A percentile compares a stretch with the other conserved stretches of the same genome.
phyloP scores from a whole-genome alignment of 2,888 invertebrate genomes.

The Acleris cristana region DNA sequence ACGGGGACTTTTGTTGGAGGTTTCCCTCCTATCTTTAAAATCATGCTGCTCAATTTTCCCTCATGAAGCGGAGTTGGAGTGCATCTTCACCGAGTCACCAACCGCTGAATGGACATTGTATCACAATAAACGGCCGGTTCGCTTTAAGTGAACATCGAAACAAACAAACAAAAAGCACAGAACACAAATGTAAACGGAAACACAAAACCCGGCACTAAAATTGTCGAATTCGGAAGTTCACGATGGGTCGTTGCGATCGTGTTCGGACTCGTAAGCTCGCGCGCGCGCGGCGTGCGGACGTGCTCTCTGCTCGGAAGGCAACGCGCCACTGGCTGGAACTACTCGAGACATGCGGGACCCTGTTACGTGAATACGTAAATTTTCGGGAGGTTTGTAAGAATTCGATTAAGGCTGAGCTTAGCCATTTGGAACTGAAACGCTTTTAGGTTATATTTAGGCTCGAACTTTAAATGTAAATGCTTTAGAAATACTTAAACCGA shows the following conservation, averaged over 20 bases:
- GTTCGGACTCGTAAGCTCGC: slow-evolving; percentile 63
- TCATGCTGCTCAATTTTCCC: slow-evolving; percentile 60
- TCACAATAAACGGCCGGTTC: slow-evolving; percentile 52
- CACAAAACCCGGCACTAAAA: slow-evolving; percentile 32
- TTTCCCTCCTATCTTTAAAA: slow-evolving; percentile 75
- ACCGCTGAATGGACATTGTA: slow-evolving; percentile 51
- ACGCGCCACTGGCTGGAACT: slow-evolving; percentile 64
- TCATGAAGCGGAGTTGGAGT: slow-evolving; percentile 50
- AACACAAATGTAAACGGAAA: slow-evolving; percentile 42
- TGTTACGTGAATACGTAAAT: slow-evolving; percentile 28
- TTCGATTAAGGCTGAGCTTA: slow-evolving; percentile 18
- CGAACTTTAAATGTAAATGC: not conserved
- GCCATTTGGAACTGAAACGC: slow-evolving; percentile 13
- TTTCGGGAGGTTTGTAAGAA: slow-evolving; percentile 24
- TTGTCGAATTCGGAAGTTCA: slow-evolving; percentile 26
- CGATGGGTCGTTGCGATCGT: slow-evolving; percentile 55
- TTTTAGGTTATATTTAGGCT: slow-evolving; percentile 14
- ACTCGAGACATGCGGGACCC: slow-evolving; percentile 41
- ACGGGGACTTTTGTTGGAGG: slow-evolving; percentile 52
- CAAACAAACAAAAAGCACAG: slow-evolving; percentile 38
- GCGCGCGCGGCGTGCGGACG: slow-evolving; percentile 51
- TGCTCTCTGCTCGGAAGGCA: slow-evolving; percentile 61
- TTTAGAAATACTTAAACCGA: not conserved
- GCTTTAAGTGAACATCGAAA: slow-evolving; percentile 48
- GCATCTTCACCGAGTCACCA: slow-evolving; percentile 45